Conservation (phyloP, 2,797 vertebrate species). For the Gymnocypris eckloni region DNA sequence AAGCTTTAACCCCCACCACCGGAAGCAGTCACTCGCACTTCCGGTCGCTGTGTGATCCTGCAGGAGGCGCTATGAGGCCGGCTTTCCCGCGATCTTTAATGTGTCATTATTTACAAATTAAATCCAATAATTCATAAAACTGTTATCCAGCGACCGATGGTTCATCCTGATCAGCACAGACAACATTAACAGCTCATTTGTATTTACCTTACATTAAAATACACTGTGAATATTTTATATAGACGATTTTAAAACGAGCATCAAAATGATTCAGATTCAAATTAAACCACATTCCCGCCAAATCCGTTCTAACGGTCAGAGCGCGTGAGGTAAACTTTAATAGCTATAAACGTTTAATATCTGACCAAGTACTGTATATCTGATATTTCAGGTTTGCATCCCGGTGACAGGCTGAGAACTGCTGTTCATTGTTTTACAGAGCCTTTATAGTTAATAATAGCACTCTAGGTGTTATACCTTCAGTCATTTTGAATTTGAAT, state of each 20-base stretch:
- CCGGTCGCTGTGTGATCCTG: not conserved
- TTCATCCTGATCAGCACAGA: not conserved
- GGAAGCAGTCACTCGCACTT: constrained; percentile 16
- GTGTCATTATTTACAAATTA: too few relatives aligned
- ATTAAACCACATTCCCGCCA: not conserved
- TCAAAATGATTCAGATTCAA: not conserved
- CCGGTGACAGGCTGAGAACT: too few relatives aligned
- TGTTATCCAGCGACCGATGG: too few relatives aligned
- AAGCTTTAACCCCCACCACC: constrained; percentile 31
- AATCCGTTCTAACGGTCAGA: not conserved
- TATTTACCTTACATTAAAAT: not conserved
- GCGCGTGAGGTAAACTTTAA: not conserved
- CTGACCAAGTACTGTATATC: too few relatives aligned
- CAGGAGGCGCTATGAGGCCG: not conserved
- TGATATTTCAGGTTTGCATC: too few relatives aligned
- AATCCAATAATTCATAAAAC: not conserved
- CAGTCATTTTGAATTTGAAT: too few relatives aligned
- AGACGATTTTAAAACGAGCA: not conserved
- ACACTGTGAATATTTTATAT: not conserved
- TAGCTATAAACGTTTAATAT: too few relatives aligned
- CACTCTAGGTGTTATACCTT: too few relatives aligned
- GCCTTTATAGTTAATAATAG: too few relatives aligned
- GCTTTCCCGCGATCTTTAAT: too few relatives aligned
- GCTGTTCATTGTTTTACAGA: too few relatives aligned
- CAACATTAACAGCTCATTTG: not conserved